phyloP scores from a whole-genome alignment of 1,140 invertebrate genomes.

The Helicoverpa zea region DNA sequence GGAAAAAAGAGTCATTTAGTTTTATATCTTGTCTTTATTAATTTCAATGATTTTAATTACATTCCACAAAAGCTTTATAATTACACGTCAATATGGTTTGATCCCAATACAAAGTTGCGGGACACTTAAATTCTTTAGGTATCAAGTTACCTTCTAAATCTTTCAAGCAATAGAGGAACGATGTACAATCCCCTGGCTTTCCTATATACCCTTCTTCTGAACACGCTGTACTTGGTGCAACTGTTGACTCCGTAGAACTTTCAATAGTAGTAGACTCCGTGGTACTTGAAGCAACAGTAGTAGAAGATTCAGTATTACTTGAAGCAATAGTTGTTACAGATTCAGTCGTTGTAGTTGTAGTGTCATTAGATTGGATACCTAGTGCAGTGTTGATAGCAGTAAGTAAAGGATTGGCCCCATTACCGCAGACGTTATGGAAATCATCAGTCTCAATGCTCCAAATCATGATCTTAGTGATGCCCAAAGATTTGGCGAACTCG shows the following conservation, averaged over 20 bases:
- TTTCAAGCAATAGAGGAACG: neutral
- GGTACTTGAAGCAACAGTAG: no score
- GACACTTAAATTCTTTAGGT: neutral
- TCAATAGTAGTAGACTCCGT: no score
- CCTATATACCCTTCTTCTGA: neutral
- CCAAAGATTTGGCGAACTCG: conserved; percentile 84
- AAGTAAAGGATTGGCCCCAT: conserved; percentile 81
- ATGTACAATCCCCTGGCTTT: neutral
- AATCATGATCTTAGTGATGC: conserved; percentile 90
- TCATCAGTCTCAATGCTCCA: conserved; percentile 93
- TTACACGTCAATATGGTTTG: neutral
- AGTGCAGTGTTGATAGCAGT: conserved; percentile 70
- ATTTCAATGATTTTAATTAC: no score
- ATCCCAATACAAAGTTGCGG: neutral
- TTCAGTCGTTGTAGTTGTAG: no score
- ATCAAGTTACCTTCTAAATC: no score
- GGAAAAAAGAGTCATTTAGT: no score
- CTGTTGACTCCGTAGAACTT: no score
- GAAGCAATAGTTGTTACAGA: no score
- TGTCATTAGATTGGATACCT: neutral
- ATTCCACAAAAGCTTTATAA: neutral
- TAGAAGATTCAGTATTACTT: no score
- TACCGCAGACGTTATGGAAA: conserved; percentile 88
- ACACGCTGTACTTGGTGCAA: neutral
- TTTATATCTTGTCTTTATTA: no score